These are phyloP conservation scores for Euglossa dilemma DNA, from an alignment of 1,140 invertebrate genomes.

Conservation along the genomic window DNA sequence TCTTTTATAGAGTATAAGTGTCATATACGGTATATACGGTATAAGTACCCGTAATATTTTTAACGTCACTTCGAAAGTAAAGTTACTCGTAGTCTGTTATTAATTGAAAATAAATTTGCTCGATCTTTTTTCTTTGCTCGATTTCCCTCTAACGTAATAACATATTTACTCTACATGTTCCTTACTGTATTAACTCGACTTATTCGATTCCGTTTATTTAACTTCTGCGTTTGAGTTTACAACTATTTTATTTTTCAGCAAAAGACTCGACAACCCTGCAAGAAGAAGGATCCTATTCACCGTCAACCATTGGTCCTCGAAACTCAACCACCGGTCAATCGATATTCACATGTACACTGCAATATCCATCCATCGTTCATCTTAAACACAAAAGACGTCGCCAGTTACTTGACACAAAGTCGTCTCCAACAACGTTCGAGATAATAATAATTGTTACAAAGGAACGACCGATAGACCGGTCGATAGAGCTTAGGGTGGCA, in stretches of 20 bases:
- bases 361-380: background rate
- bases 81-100: too few relatives aligned
- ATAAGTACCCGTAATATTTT: too few relatives aligned
- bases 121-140: too few relatives aligned
- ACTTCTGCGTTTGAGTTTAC: background rate
- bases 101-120: too few relatives aligned
- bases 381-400: background rate
- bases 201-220: background rate
- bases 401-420: background rate
- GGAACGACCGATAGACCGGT: slow-evolving; percentile 31
- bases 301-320: background rate
- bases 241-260: background rate
- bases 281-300: background rate
- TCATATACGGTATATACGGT: too few relatives aligned
- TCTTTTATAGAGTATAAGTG: background rate
- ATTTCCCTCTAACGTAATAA: too few relatives aligned
- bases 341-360: background rate
- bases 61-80: too few relatives aligned
- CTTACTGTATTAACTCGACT: background rate
- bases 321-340: background rate
- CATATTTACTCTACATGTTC: too few relatives aligned
- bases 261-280: background rate
- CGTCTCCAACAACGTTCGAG: background rate
- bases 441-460: slow-evolving; percentile 7
- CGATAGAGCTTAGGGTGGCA: slow-evolving; percentile 32